Evolutionary conservation across 2,888 invertebrate species (phyloP), one percentile per base, ranked within the genome.

Genomic region (Lissonota sp.): DNA sequence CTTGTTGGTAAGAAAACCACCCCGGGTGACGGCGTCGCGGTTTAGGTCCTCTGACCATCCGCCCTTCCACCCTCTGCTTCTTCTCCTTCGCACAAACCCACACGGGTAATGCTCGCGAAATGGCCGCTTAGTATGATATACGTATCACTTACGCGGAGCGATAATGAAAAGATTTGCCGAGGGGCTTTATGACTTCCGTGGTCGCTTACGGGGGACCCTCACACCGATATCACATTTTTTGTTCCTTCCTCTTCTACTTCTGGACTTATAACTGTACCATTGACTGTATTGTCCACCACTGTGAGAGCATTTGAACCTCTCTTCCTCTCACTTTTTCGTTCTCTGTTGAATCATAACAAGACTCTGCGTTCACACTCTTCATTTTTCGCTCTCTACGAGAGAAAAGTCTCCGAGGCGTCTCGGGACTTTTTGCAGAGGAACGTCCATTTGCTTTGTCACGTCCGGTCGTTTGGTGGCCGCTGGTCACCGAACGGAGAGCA

Each of bases 131-230:
- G 88, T 88, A 90, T 92, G 91, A 92, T 92, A 90, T 91, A 92
- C 90, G 91, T 91, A 91, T 91, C 92, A 91, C 92, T 91, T 91
- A 91, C 87, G 87, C 86, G 86, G 87, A 85, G 87, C 88, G 90
- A 91, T 92, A 92, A 92, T 92, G 91, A 92, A 92, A 91, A 92
- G 92, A 92, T 92, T 91, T 90, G 88, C 90, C 87, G 86, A 85
- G 87, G 76, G 55, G 87, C 88, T 91, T 92, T 91, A 91, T 89
- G 90, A 90, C 90, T 91, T 90, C 88, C 89, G 88, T 85, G 87
- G 79, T 84, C 84, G 87, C 87, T 88, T 87, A 86, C 84, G 79
- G 87, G 80, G 82, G 71, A 75, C 69, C 58, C 66, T 55, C 51
- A 42, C 60, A 69, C 58, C 46, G 58, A 51, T 58, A 67, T 66